These are phyloP conservation scores for Cisticola juncidis DNA, from an alignment of 2,113 vertebrate genomes.

Conservation along the genomic window DNA sequence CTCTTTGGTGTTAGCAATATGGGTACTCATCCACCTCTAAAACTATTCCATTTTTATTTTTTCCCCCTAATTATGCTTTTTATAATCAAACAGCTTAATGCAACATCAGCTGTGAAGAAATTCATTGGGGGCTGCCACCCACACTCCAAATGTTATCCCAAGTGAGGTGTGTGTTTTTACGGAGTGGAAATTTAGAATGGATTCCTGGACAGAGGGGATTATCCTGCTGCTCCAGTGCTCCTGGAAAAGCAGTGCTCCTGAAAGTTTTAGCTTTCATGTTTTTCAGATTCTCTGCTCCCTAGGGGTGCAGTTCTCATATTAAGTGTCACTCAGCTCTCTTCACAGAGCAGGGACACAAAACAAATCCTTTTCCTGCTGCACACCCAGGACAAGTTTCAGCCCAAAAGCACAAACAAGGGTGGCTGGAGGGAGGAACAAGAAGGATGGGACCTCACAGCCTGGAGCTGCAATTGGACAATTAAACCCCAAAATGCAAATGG, in stretches of 20 bases:
- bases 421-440: background rate
- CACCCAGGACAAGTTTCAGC: background rate
- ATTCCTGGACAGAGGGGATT: rapidly evolving
- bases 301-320: background rate
- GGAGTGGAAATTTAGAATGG: background rate
- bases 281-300: background rate
- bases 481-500: background rate
- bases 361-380: background rate
- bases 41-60: background rate
- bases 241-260: too few species aligned
- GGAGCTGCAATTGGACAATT: background rate
- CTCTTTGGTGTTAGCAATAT: background rate
- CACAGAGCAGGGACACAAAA: background rate
- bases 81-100: background rate
- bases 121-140: background rate
- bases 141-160: background rate
- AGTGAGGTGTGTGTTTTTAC: background rate
- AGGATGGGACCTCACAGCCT: background rate
- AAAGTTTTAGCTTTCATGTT: background rate
- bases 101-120: background rate
- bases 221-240: background rate
- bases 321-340: background rate
- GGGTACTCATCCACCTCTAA: background rate
- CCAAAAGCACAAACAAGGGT: background rate
- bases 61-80: background rate